Percentiles rank a stretch among this genome's conserved stretches.
Evolutionary conservation across 2,113 vertebrate species (phyloP).

Genomic region (Pedetes capensis): DNA sequence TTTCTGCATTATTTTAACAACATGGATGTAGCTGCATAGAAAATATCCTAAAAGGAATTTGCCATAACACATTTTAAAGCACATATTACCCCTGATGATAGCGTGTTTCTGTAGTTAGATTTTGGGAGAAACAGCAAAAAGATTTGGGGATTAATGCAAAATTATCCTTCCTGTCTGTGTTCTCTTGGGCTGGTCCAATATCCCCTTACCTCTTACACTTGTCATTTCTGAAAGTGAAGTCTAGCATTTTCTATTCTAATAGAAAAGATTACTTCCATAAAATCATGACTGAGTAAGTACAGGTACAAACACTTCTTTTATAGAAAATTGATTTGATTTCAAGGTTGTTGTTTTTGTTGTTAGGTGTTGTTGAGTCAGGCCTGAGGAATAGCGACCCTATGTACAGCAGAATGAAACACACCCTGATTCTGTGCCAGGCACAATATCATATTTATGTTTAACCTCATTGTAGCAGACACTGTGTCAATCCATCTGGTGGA

Average conservation of each 20-base stretch:
- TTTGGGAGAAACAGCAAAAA: not conserved
- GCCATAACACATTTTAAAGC: not conserved
- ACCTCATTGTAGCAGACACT: too few species aligned
- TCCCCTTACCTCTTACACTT: not conserved
- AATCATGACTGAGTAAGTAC: not conserved
- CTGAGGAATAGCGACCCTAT: too few species aligned
- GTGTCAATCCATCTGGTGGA: too few species aligned
- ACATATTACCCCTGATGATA: not conserved
- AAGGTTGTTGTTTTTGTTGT: too few species aligned
- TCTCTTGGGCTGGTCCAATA: too few species aligned
- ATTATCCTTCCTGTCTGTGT: not conserved
- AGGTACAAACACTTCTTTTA: not conserved
- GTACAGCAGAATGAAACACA: too few species aligned
- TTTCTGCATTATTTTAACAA: not conserved
- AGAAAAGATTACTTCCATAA: not conserved
- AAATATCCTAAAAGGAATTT: not conserved
- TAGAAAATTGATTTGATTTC: not conserved
- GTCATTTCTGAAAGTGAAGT: not conserved
- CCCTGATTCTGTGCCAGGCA: too few species aligned
- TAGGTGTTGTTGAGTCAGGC: too few species aligned
- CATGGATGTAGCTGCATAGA: not conserved
- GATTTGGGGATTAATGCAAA: not conserved
- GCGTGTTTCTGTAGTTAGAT: not conserved
- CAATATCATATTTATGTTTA: too few species aligned
- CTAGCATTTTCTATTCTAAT: not conserved